Base-by-base conservation (phyloP, 1,140 invertebrate species). In the Drosophila athabasca region DNA sequence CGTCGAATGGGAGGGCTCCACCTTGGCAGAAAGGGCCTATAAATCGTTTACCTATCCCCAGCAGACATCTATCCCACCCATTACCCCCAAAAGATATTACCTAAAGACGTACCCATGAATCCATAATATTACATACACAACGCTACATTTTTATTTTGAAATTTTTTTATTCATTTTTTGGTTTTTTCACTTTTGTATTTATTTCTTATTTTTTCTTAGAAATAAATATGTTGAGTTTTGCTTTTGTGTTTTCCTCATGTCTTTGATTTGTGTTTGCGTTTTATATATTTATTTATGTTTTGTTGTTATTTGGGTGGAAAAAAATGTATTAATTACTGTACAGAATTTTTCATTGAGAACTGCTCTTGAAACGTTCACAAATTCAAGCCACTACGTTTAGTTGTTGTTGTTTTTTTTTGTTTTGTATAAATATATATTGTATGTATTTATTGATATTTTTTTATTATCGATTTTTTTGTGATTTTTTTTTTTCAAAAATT, bases 341-440 rank as follows among this genome's bases (percentile, higher is more conserved):
- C 67, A 70, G 51, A 71, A 48, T 61, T 48, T 48, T 70, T 66
- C 11, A 61, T 54, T 39, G 39, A 45, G 46, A 61, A 51, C 26
- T 61, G 29, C 43, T 29, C 22, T 17, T 68, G 43, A 39, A 39
- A 67, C 26, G 41, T 62, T 43, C 24, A 62, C 66, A 19, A 66
- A 69, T 68, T 69, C 51, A 68, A 69, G 66, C 66, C 64, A 71
- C 66, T 69, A 69, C 64, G 26, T 53, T 58, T 48, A 29, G 15
- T 50, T 24, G 24, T 49, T 49, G 24, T 19, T 35, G 8, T 45
- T 69, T 19, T 35, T 22, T 39, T 69, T 19, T 44, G 15, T 50
- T 58, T 59, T 71, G 46, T 71, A 70, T 70, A 69, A 67, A 71
- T 70, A 70, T 71, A 71, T 71, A 70, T 68, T 69, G 52, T 69